Percentiles rank a stretch among this genome's conserved stretches.
Evolutionary conservation across 2,888 invertebrate genomes (phyloP).

Genomic region (Argyresthia albistria): DNA sequence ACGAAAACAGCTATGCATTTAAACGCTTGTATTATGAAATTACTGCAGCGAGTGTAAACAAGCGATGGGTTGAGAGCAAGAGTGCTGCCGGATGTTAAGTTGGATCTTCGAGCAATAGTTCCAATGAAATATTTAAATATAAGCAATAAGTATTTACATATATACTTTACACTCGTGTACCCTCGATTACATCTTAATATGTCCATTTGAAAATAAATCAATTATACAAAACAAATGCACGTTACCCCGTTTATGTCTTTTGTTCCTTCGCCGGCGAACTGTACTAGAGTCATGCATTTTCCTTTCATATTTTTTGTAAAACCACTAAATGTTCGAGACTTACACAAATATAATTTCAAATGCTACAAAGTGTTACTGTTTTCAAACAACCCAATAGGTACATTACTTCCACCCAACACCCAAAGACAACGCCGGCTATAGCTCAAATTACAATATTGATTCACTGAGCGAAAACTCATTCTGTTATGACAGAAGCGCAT

Average conservation of each 20-base stretch:
- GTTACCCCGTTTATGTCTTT: slow-evolving; percentile 15
- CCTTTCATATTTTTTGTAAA: too few relatives aligned
- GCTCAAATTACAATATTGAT: slow-evolving; percentile 66
- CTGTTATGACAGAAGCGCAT: slow-evolving; percentile 69
- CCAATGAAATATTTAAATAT: too few relatives aligned
- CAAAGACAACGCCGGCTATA: slow-evolving; percentile 59
- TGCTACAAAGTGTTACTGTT: slow-evolving; percentile 29
- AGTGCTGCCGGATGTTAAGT: too few relatives aligned
- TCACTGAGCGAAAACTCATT: slow-evolving; percentile 69
- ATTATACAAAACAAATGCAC: background rate
- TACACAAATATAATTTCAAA: too few relatives aligned
- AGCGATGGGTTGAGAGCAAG: slow-evolving; percentile 25
- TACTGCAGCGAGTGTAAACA: slow-evolving; percentile 66
- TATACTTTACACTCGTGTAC: too few relatives aligned
- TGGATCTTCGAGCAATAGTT: too few relatives aligned
- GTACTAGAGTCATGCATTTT: too few relatives aligned
- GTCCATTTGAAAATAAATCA: too few relatives aligned
- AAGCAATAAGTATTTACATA: background rate
- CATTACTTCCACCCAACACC: slow-evolving; percentile 56
- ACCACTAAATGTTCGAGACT: too few relatives aligned
- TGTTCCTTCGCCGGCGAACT: slow-evolving; percentile 4
- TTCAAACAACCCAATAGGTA: slow-evolving; percentile 43
- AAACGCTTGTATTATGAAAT: slow-evolving; percentile 72
- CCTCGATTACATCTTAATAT: background rate
- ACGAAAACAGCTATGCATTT: slow-evolving; percentile 69